A percentile compares a stretch with the other conserved stretches of the same genome.
Evolutionary conservation across 2,113 vertebrate species (phyloP).

Genomic region (Orthochromis indermauri): DNA sequence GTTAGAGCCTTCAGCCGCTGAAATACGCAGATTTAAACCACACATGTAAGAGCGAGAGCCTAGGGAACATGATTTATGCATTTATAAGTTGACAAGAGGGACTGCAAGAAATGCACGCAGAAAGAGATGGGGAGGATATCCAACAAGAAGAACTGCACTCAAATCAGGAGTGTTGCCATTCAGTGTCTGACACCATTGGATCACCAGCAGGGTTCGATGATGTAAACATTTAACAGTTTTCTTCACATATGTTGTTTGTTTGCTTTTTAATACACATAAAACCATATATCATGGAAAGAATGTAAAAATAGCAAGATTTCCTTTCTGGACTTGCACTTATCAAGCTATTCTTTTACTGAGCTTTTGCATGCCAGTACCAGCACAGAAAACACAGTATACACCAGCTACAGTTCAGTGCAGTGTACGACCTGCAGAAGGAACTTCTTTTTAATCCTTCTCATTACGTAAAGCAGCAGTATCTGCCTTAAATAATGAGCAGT

Average conservation of each 20-base stretch:
- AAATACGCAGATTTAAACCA: not conserved
- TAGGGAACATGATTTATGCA: not conserved
- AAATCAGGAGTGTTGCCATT: not conserved
- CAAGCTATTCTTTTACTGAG: not conserved
- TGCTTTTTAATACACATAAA: not conserved
- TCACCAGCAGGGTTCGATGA: not conserved
- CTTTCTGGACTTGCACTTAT: not conserved
- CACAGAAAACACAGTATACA: not conserved
- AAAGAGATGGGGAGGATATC: not conserved
- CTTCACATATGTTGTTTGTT: not conserved
- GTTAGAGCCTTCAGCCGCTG: slow-evolving; percentile 84
- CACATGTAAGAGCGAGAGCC: not conserved
- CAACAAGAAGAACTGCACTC: not conserved
- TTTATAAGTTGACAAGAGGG: not conserved
- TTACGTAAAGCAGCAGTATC: not conserved
- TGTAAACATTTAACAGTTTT: not conserved
- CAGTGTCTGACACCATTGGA: not conserved
- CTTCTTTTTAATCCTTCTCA: not conserved
- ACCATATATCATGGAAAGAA: not conserved
- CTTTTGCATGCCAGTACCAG: not conserved
- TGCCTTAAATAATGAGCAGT: not conserved
- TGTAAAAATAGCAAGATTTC: not conserved
- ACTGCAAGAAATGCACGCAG: not conserved
- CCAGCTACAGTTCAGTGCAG: not conserved
- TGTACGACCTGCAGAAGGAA: not conserved